Conservation (phyloP, 2,888 invertebrate species). For the Lasioglossum marginatum region DNA sequence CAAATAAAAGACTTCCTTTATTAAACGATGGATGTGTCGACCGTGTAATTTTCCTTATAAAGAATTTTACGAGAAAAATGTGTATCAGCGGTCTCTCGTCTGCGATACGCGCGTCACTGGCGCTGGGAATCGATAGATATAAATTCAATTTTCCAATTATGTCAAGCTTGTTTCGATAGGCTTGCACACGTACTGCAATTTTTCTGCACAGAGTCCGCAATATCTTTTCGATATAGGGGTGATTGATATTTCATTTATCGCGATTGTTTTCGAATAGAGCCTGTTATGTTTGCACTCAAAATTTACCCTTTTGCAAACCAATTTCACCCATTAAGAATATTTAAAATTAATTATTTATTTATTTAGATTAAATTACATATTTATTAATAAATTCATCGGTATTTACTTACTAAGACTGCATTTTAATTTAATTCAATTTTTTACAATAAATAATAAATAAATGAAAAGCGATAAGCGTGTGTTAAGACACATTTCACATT, state of each 20-base stretch:
- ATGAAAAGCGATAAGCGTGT: too few relatives aligned
- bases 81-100: background rate
- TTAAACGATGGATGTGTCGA: background rate
- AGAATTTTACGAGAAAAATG: background rate
- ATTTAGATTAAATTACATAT: too few relatives aligned
- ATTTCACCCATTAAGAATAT: too few relatives aligned
- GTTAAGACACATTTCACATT: too few relatives aligned
- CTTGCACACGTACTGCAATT: background rate
- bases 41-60: background rate
- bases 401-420: too few relatives aligned
- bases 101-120: background rate
- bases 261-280: background rate
- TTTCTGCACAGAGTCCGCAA: background rate
- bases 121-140: slow-evolving; percentile 9
- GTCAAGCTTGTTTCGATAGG: background rate
- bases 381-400: too few relatives aligned
- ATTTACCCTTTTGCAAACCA: too few relatives aligned
- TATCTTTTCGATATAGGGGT: background rate
- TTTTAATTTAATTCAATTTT: too few relatives aligned
- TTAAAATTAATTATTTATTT: too few relatives aligned
- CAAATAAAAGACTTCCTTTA: background rate
- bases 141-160: slow-evolving; percentile 22
- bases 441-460: too few relatives aligned
- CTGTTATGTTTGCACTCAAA: too few relatives aligned
- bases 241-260: background rate